Base-by-base conservation (phyloP, 1,140 invertebrate species). In the Ladona fulva region DNA sequence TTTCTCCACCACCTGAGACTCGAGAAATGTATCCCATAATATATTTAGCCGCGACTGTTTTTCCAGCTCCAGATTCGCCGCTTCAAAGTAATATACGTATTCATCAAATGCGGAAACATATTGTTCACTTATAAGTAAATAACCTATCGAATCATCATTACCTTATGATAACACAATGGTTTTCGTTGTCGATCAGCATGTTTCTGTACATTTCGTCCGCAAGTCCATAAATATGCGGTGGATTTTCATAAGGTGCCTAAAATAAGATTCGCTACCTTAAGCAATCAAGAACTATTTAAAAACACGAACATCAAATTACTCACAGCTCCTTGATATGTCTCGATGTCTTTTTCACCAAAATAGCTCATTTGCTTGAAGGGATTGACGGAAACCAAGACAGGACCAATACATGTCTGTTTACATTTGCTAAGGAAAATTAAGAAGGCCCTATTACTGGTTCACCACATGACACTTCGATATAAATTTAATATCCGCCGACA, bases 41-140 rank as follows among this genome's bases (percentile, higher is more conserved):
- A 82, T 90, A 92, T 84, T 92, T 93, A 10, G 92, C 92, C 66
- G 90, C 89, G 11, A 94, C 92, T 0, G 93, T 95, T 84, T 95
- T 95, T 19, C 93, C 93, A 75, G 93, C 92, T 37, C 93, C 93
- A 80, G 91, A 92, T 84, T 94, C 92, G 8, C 92, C 92, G 83
- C 91, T 92, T 81, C 74, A 37, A 37, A 37, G 29, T 37, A 37
- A 80, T 81, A 73, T 66, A 12, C 3, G 5, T 12, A 19, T 66
- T 66, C 52, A 22, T 19, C n/a, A 66, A 66, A 6, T 6, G 1
- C 52, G 1, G 52, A 22, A 1, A 66, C 5, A 52, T 10, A 52
- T 19, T 52, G 44, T 66, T 6, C 52, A 19, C 5, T 12, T 66
- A 1, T 3, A 66, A 12, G 1, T 6, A 16, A 5, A 66, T 66